Percentiles rank a stretch among this genome's conserved stretches.
These are phyloP conservation scores for Tiliqua scincoides DNA, from an alignment of 2,113 vertebrate genomes.

Conservation along the genomic window DNA sequence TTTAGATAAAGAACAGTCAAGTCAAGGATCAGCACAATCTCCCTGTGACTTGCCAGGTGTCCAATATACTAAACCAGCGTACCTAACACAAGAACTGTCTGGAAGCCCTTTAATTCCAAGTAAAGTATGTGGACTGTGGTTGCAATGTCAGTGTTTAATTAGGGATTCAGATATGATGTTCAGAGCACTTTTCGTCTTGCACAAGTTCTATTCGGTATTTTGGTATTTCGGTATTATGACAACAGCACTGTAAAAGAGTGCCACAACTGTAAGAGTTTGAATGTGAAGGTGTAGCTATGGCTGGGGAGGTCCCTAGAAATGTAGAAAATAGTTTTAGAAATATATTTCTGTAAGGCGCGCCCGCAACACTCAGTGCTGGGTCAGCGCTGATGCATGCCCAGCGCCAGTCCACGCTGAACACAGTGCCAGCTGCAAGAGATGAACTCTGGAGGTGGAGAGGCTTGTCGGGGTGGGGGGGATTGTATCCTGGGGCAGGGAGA, in stretches of 20 bases:
- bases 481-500: no score
- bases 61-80: background rate
- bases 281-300: background rate
- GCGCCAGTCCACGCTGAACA: no score
- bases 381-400: no score
- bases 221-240: background rate
- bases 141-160: background rate
- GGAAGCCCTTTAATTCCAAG: background rate
- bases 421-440: no score
- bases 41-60: background rate
- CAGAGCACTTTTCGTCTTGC: background rate
- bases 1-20: no score
- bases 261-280: conserved; percentile 14
- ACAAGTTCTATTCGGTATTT: background rate
- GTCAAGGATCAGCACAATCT: background rate
- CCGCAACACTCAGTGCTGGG: no score
- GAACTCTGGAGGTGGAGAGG: no score
- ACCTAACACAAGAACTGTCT: background rate
- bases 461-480: no score
- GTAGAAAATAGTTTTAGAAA: background rate
- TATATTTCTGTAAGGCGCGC: no score
- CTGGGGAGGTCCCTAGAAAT: background rate
- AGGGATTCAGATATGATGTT: background rate
- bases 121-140: background rate
- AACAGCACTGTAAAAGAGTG: background rate